Evolutionary conservation across 1,140 invertebrate species (phyloP).

Genomic region (Phthorimaea operculella): DNA sequence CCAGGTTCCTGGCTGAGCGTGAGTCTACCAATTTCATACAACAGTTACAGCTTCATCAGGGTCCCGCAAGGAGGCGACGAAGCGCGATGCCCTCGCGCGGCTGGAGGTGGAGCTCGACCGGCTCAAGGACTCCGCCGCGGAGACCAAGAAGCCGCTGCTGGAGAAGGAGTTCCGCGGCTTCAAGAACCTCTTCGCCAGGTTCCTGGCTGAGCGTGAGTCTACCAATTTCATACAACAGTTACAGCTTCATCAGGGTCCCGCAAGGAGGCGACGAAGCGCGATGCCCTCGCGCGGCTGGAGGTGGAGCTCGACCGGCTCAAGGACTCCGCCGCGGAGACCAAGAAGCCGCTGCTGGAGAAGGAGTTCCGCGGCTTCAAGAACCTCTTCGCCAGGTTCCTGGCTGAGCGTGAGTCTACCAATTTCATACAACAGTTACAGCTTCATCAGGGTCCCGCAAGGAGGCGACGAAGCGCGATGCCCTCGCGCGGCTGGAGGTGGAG

Average conservation of each 20-base stretch:
- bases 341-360: too few relatives aligned
- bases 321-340: slow-evolving; percentile 78
- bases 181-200: too few relatives aligned
- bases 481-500: slow-evolving; percentile 81
- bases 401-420: too few relatives aligned
- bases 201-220: too few relatives aligned
- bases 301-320: slow-evolving; percentile 76
- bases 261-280: slow-evolving; percentile 87
- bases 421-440: too few relatives aligned
- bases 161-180: slow-evolving; percentile 68
- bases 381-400: too few relatives aligned
- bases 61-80: slow-evolving; percentile 85
- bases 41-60: too few relatives aligned
- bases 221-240: too few relatives aligned
- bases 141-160: slow-evolving; percentile 65
- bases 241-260: slow-evolving; percentile 86
- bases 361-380: slow-evolving; percentile 68
- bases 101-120: slow-evolving; percentile 82
- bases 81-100: slow-evolving; percentile 85
- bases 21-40: too few relatives aligned
- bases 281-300: slow-evolving; percentile 83
- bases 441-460: slow-evolving; percentile 85
- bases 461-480: slow-evolving; percentile 90
- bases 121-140: slow-evolving; percentile 70
- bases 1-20: too few relatives aligned